Percentiles rank a stretch among this genome's conserved stretches.
These are phyloP conservation scores for Brotogeris chrysoptera DNA, from an alignment of 2,797 vertebrate species.

Conservation along the genomic window DNA sequence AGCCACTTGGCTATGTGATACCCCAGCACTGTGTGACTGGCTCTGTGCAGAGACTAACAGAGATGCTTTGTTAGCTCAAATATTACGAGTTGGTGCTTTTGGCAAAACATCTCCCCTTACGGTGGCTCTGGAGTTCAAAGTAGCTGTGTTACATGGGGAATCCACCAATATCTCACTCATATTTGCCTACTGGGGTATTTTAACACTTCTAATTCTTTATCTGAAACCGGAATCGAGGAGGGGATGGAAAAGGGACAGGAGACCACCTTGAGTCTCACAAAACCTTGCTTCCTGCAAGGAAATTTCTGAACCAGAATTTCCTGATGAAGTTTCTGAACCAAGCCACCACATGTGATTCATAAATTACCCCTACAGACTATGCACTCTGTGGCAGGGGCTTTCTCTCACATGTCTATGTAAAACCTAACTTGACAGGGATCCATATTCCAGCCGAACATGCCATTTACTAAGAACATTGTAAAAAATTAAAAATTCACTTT, in stretches of 20 bases:
- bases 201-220: background rate
- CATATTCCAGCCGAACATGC: background rate
- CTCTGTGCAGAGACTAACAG: background rate
- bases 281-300: background rate
- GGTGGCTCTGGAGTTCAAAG: background rate
- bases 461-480: background rate
- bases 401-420: fast-evolving
- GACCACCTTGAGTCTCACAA: background rate
- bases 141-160: background rate
- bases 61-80: background rate
- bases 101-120: background rate
- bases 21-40: background rate
- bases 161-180: background rate
- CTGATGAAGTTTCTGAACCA: background rate
- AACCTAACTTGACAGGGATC: background rate
- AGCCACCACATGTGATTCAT: fast-evolving
- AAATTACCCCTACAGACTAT: background rate
- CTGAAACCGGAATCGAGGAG: background rate
- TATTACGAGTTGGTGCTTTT: background rate
- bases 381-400: background rate
- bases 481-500: background rate
- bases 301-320: background rate
- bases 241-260: background rate
- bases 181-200: background rate
- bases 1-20: background rate